phyloP scores from a whole-genome alignment of 2,888 invertebrate genomes.

The Epinotia ramella region DNA sequence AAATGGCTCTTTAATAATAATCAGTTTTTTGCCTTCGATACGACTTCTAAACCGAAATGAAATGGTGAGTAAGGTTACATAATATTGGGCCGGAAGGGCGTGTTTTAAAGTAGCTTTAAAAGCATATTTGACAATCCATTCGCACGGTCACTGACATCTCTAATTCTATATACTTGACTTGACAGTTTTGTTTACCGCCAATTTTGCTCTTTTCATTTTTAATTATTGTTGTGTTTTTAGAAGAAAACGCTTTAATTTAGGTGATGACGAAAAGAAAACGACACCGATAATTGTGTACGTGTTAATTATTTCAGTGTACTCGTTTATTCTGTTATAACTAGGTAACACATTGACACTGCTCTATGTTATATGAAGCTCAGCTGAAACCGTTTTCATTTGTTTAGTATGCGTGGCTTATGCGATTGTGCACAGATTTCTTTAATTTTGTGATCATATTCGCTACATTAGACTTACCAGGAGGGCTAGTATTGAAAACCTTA shows the following conservation, averaged over 20 bases:
- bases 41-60: too few relatives aligned
- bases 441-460: not conserved
- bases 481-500: not conserved
- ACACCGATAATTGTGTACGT: constrained; percentile 34
- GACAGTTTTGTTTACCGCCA: constrained; percentile 37
- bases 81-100: not conserved
- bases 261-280: constrained; percentile 35
- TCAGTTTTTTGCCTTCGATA: too few relatives aligned
- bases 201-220: constrained; percentile 25
- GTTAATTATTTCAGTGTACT: constrained; percentile 25
- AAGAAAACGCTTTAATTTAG: constrained; percentile 3
- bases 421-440: not conserved
- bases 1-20: too few relatives aligned
- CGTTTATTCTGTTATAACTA: constrained; percentile 17
- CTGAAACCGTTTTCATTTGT: constrained; percentile 38
- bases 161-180: not conserved
- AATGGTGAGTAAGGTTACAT: too few relatives aligned
- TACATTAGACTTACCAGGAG: not conserved
- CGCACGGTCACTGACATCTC: constrained; percentile 11
- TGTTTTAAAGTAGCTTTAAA: constrained; percentile 11
- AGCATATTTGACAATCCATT: constrained; percentile 12
- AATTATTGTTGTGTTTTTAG: constrained; percentile 30
- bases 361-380: not conserved
- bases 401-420: constrained; percentile 32
- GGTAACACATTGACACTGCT: constrained; percentile 22